Evolutionary conservation across 2,113 vertebrate genomes (phyloP).

Genomic region (Mustela lutreola): DNA sequence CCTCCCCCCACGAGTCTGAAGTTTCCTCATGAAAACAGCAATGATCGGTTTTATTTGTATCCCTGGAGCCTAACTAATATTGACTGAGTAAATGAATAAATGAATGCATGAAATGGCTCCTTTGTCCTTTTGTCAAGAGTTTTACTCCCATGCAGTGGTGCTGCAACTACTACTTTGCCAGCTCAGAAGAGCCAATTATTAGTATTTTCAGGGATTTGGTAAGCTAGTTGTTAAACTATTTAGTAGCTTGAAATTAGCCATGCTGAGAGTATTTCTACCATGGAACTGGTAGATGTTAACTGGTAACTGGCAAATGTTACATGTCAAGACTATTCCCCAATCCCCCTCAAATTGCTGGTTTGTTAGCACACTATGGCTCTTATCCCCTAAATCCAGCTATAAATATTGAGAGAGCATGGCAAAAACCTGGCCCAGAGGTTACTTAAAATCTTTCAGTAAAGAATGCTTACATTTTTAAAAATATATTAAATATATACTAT

Average conservation of each 20-base stretch:
- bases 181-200: not conserved
- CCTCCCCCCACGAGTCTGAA: not conserved
- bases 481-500: not conserved
- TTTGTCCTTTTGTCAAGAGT: not conserved
- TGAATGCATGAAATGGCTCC: not conserved
- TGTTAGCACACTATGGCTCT: not conserved
- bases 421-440: not conserved
- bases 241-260: not conserved
- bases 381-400: not conserved
- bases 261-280: slow-evolving; percentile 5
- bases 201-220: slow-evolving; percentile 23
- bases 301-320: not conserved
- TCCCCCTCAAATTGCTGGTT: not conserved
- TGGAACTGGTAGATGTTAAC: not conserved
- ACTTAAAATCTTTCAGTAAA: slow-evolving; percentile 1
- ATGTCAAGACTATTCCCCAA: not conserved
- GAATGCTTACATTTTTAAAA: not conserved
- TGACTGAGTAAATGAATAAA: not conserved
- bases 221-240: slow-evolving; percentile 24
- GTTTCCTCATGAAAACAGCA: not conserved
- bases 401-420: not conserved
- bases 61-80: not conserved
- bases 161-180: not conserved
- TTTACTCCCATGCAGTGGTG: not conserved
- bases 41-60: not conserved